Evolutionary conservation across 2,888 invertebrate genomes (phyloP), one percentile per base, ranked within the genome.

Genomic region (Eristalinus sepulchralis): DNA sequence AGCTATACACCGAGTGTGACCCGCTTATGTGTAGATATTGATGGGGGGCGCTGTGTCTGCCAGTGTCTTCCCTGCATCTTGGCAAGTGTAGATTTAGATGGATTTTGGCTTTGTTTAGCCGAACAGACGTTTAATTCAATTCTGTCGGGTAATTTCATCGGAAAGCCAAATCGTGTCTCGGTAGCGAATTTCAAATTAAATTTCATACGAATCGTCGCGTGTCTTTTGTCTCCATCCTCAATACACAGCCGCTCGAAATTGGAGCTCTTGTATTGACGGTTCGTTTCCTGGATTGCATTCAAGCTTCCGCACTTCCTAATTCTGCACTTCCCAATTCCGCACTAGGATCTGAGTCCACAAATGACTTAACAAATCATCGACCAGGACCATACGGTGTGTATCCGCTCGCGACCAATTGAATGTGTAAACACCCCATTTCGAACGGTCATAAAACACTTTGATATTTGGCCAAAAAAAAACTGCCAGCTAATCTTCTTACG

Each of bases 341-440:
- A 11, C 4, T 10, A 13, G 53, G n/a, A 17, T 53, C n/a, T n/a
- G n/a, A n/a, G n/a, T n/a, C n/a, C n/a, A 17, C 8, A 53, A 6
- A 1, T 31, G 31, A n/a, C 31, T 22, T 27, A 60, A 59, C 62
- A 62, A 36, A 64, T 59, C 60, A 60, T 47, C 39, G 27, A 5
- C 33, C 47, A 27, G 10, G 5, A 77, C 63, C 63, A 77, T 72
- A 81, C 72, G 77, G 22, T 77, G 57, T 31, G 9, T 31, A 82
- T 66, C 67, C 78, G 47, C 34, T 64, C 67, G 83, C 73, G 71
- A 70, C 73, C 78, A 68, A 86, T 86, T 86, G 66, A 85, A 71
- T 59, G 64, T 86, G 82, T 88, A 88, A 88, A 88, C 88, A 88
- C 85, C 78, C 82, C 82, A 86, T 88, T 86, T 59, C 73, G 66